Evolutionary conservation across 2,113 vertebrate species (phyloP), one percentile per base, ranked within the genome.

Genomic region (Thamnaconus septentrionalis): DNA sequence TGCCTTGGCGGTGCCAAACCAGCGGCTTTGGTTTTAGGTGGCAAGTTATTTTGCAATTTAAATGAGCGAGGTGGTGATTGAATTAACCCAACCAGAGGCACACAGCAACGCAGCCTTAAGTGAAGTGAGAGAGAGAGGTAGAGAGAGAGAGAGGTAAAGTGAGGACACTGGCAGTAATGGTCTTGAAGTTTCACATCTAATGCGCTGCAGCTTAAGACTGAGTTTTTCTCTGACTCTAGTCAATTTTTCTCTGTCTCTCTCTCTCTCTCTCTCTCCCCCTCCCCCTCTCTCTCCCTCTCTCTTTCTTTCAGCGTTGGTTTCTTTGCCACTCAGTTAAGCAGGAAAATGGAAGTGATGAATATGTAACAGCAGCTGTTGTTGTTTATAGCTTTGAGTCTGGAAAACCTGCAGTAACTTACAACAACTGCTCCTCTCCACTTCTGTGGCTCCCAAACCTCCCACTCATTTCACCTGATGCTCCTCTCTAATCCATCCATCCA

Each of bases 341-440:
- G 66, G 61, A 64, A 79, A 81, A 61, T 79, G 54, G 66, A 73
- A 47, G 42, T 73, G 57, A 87, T 90, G 79, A 90, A 87, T 88
- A 90, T 86, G 83, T 59, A 88, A 72, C 66, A 88, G 81, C 82
- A 88, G 80, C 83, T 86, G 86, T 79, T 88, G 80, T 83, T 86
- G 82, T 81, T 88, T 86, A 76, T 80, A 72, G 55, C 80, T 76
- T 66, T 78, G 81, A 62, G 48, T 84, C 76, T 47, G 55, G 53
- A n/a, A 77, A 87, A 82, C 59, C 63, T 69, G 49, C 56, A 71
- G 61, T 47, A 64, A 53, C 65, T 72, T 50, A 52, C 60, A 31
- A 62, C 45, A 84, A 62, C 18, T 58, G 50, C 47, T 48, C 47
- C 46, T 47, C 48, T 63, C 58, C 55, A 55, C 47, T 53, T 42